These are phyloP conservation scores for Taurulus bubalis DNA, from an alignment of 2,113 vertebrate species.

Conservation along the genomic window DNA sequence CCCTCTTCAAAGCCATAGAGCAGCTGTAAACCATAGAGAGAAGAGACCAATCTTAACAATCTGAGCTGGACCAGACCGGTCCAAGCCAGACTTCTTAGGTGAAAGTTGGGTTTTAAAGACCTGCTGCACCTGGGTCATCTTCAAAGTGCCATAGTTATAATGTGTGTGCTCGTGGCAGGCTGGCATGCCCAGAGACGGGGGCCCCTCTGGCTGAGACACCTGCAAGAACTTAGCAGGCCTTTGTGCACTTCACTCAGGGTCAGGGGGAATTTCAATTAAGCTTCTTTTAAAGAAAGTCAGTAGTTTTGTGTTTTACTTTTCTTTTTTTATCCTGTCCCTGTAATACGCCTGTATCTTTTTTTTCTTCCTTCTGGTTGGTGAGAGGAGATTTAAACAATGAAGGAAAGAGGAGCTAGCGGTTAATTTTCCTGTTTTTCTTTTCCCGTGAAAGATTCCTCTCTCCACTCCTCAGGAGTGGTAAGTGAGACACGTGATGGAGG, in stretches of 20 bases:
- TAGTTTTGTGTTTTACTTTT: neutral
- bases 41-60: conserved; percentile 74
- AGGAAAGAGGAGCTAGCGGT: conserved; percentile 16
- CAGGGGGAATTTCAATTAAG: conserved; percentile 56
- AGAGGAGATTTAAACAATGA: conserved; percentile 31
- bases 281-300: conserved; percentile 32
- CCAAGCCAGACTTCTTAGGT: conserved; percentile 55
- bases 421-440: conserved; percentile 44
- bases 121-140: conserved; percentile 78
- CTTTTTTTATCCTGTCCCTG: conserved; percentile 23
- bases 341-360: conserved; percentile 16
- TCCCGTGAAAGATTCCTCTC: conserved; percentile 30
- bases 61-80: conserved; percentile 54
- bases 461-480: conserved; percentile 24
- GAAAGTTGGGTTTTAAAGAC: conserved; percentile 75
- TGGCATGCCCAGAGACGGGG: conserved; percentile 35
- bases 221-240: conserved; percentile 72
- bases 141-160: conserved; percentile 64
- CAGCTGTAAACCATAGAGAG: conserved; percentile 71
- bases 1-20: conserved; percentile 71
- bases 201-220: conserved; percentile 64
- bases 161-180: conserved; percentile 45
- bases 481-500: conserved; percentile 49
- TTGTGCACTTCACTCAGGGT: conserved; percentile 55
- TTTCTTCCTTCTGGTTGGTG: conserved; percentile 19